Conservation (phyloP, 2,797 vertebrate species). For the Neoniphon sammara region DNA sequence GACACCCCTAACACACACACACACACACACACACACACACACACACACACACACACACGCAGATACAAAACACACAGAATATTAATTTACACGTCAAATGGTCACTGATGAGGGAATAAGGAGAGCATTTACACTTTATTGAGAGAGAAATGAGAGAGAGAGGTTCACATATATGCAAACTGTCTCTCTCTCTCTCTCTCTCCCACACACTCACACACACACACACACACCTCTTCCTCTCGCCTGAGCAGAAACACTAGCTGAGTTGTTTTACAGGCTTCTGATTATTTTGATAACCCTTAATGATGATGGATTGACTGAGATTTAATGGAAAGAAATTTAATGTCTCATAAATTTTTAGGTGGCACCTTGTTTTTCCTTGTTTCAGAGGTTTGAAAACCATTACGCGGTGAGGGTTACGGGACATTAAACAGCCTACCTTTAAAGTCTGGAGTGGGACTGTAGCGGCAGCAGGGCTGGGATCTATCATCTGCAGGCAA, state of each 20-base stretch:
- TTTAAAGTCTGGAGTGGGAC: constrained; percentile 36
- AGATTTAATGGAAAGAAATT: constrained; percentile 62
- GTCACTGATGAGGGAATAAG: background rate
- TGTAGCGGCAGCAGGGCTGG: constrained; percentile 37
- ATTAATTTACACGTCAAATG: background rate
- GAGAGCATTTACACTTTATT: constrained; percentile 9
- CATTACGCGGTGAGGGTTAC: constrained; percentile 39
- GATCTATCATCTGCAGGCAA: constrained; percentile 42
- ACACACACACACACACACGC: constrained; percentile 1
- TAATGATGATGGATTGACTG: constrained; percentile 74
- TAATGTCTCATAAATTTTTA: constrained; percentile 71
- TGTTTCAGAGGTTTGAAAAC: constrained; percentile 61
- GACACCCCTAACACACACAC: too few species aligned
- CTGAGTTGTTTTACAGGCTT: constrained; percentile 60
- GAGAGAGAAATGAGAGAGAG: background rate
- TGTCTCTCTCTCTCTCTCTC: background rate
- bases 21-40: constrained; percentile 1
- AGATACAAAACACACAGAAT: background rate
- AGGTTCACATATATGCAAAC: background rate
- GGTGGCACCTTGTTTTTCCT: constrained; percentile 65
- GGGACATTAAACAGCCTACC: constrained; percentile 70
- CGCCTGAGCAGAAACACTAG: constrained; percentile 14
- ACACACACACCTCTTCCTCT: constrained; percentile 13
- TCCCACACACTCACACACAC: constrained; percentile 6
- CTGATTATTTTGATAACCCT: constrained; percentile 70